phyloP scores from a whole-genome alignment of 2,113 vertebrate species.

The Haemorhous mexicanus region DNA sequence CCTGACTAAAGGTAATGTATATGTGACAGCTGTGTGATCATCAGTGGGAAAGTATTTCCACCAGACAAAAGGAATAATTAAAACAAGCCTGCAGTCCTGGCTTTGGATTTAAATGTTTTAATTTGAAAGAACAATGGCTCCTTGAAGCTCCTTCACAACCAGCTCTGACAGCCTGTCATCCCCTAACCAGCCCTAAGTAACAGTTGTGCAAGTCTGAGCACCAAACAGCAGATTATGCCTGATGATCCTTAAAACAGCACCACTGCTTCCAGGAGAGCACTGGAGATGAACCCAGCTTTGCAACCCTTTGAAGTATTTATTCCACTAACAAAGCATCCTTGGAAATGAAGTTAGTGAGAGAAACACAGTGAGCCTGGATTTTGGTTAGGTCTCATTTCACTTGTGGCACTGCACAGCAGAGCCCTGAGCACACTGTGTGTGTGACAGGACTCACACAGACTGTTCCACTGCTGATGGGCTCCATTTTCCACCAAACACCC shows the following conservation, averaged over 20 bases:
- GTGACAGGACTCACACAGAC: no score
- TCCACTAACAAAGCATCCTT: neutral
- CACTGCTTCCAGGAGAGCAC: neutral
- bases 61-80: slow-evolving; percentile 77
- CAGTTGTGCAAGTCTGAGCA: slow-evolving; percentile 35
- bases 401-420: neutral
- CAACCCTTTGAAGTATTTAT: neutral
- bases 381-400: neutral
- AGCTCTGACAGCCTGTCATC: slow-evolving; percentile 70
- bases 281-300: neutral
- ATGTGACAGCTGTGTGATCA: slow-evolving; percentile 70
- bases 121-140: slow-evolving; percentile 76
- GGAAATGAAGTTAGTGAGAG: neutral
- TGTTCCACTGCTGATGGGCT: neutral
- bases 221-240: slow-evolving; percentile 46
- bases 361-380: accelerated
- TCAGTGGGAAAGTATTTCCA: slow-evolving; percentile 41
- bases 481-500: neutral
- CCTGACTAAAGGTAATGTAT: slow-evolving; percentile 52
- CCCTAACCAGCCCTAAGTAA: slow-evolving; percentile 45
- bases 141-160: slow-evolving; percentile 58
- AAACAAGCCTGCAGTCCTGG: slow-evolving; percentile 67
- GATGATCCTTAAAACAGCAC: slow-evolving; percentile 44
- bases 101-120: slow-evolving; percentile 77
- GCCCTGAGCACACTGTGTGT: accelerated